phyloP scores from a whole-genome alignment of 2,888 invertebrate genomes.

The Nymphalis urticae region DNA sequence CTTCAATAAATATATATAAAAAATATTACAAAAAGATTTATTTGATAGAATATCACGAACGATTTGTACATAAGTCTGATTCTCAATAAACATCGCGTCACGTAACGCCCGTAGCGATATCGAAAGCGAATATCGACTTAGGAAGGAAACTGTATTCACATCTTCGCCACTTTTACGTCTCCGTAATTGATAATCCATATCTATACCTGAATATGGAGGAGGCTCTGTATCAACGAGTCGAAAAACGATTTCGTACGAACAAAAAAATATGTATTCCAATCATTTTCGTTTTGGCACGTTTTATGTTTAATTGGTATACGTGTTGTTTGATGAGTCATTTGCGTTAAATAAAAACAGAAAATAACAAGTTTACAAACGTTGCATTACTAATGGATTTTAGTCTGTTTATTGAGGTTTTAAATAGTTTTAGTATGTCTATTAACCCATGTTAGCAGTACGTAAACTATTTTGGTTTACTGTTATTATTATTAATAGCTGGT shows the following conservation, averaged over 20 bases:
- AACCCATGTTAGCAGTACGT: too few species aligned
- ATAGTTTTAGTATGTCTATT: too few species aligned
- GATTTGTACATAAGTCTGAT: not conserved
- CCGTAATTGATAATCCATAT: constrained; percentile 38
- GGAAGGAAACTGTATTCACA: constrained; percentile 38
- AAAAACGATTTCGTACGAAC: not conserved
- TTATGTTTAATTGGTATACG: too few species aligned
- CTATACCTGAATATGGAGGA: constrained; percentile 13
- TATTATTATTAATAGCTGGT: too few species aligned
- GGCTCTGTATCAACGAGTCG: not conserved
- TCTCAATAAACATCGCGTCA: constrained; percentile 20
- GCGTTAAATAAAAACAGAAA: too few species aligned
- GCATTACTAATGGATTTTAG: too few species aligned
- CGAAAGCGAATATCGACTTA: constrained; percentile 33
- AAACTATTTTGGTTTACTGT: too few species aligned
- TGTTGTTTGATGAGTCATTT: too few species aligned
- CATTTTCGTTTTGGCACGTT: too few species aligned
- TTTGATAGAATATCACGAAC: not conserved
- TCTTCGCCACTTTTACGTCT: constrained; percentile 33
- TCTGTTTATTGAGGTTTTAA: too few species aligned
- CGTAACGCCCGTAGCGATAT: constrained; percentile 15
- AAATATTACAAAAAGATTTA: not conserved
- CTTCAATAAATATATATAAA: not conserved
- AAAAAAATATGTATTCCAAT: too few species aligned
- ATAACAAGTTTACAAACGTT: too few species aligned